Percentiles rank a stretch among this genome's conserved stretches.
phyloP scores from a whole-genome alignment of 2,113 vertebrate species.

The Marmota monax region DNA sequence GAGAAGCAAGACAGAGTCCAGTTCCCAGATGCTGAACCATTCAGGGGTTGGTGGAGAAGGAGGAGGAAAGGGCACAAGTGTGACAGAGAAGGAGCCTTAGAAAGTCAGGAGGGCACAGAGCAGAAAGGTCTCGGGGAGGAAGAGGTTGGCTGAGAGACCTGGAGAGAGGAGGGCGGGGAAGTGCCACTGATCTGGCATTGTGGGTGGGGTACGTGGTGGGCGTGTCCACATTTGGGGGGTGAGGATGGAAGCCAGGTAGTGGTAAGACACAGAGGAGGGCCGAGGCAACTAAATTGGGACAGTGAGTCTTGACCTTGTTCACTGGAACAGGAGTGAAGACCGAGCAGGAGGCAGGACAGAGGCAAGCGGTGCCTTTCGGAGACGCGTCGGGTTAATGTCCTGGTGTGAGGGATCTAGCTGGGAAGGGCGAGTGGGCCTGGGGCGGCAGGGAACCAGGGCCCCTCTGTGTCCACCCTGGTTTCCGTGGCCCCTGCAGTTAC shows the following conservation, averaged over 20 bases:
- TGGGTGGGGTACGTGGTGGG: fast-evolving
- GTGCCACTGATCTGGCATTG: too few relatives aligned
- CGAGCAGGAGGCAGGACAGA: background rate
- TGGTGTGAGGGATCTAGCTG: background rate
- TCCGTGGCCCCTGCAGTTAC: too few relatives aligned
- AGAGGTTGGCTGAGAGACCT: background rate
- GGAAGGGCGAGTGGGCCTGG: background rate
- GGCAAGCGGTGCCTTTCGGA: background rate
- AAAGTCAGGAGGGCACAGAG: too few relatives aligned
- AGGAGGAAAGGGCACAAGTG: background rate
- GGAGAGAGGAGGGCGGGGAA: background rate
- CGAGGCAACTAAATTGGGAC: background rate
- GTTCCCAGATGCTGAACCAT: background rate
- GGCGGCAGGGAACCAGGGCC: background rate
- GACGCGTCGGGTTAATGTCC: background rate
- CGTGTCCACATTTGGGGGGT: too few relatives aligned
- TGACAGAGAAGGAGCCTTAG: background rate
- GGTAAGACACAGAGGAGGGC: background rate
- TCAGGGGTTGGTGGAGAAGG: background rate
- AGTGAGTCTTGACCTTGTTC: background rate
- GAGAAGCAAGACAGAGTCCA: background rate
- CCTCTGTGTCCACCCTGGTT: background rate
- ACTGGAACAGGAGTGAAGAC: background rate
- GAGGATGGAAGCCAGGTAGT: background rate
- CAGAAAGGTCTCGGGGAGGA: background rate